phyloP scores from a whole-genome alignment of 2,113 vertebrate species.

The Phalacrocorax brasilianus region DNA sequence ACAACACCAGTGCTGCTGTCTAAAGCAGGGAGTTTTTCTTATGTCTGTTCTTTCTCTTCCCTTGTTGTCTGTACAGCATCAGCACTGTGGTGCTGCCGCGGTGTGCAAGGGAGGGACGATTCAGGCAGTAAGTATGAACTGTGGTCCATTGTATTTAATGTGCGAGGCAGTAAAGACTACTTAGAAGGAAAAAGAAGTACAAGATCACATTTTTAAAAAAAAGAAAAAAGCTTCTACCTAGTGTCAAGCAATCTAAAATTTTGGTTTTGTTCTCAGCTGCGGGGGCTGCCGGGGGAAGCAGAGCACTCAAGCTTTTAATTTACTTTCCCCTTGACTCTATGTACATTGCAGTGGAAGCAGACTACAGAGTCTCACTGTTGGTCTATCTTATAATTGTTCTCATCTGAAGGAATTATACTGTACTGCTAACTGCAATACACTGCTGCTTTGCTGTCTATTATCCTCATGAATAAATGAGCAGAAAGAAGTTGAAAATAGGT shows the following conservation, averaged over 20 bases:
- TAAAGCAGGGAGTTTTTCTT: background rate
- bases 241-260: background rate
- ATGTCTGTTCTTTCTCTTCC: background rate
- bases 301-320: slow-evolving; percentile 9
- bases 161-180: background rate
- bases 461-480: background rate
- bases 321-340: background rate
- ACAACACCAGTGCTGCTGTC: background rate
- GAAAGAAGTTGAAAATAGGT: background rate
- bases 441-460: background rate
- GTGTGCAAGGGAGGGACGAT: background rate
- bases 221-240: background rate
- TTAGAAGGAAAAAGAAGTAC: background rate
- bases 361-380: background rate
- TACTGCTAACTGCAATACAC: background rate
- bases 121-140: fast-evolving
- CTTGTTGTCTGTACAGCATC: background rate
- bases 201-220: fast-evolving
- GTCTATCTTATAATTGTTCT: background rate
- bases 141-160: background rate
- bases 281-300: background rate
- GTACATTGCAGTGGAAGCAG: background rate
- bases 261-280: background rate
- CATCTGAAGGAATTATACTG: background rate
- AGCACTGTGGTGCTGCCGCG: fast-evolving